Evolutionary conservation across 2,888 invertebrate species (phyloP), one percentile per base, ranked within the genome.

Genomic region (Tenthredo distinguenda): DNA sequence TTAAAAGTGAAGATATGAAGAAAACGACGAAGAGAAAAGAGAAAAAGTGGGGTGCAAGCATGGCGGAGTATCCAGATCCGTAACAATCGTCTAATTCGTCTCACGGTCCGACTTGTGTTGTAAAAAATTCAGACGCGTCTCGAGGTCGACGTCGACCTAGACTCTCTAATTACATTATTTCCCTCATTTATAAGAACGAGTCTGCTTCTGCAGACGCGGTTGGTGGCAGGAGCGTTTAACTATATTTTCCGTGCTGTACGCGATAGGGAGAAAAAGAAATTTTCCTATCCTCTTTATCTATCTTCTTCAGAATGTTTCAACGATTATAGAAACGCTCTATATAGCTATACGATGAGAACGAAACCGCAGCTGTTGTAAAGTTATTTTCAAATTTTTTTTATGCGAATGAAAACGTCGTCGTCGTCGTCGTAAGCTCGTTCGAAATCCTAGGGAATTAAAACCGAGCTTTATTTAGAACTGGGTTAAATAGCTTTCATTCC

Each of bases 61-160:
- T 37, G 77, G 79, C 62, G 79, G 76, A 40, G 62, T 37, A 81
- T 62, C 58, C 21, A 62, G 81, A 81, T 62, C 62, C 26, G 81
- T 58, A 81, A 55, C 81, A 81, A 81, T 81, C 58, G 58, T 81
- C 81, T 62, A 81, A 81, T 81, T 81, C 81, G 62, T 81, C 40
- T 81, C 40, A 7, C 37, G 40, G 62, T 37, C 81, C 58, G 62
- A 37, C 58, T 77, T 62, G 81, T 21, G 58, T 81, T 81, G 58
- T 58, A 81, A 81, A 81, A 81, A 81, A 81, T 81, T 81, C 81
- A 58, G 62, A 58, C 58, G 37, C 58, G 62, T 81, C 58, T 81
- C 81, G 62, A 77, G 77, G 77, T 77, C 77, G 55, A 21, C 50
- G 55, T 77, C 74, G 50, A 77, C 77, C 77, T 77, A 77, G 77